phyloP scores from a whole-genome alignment of 2,113 vertebrate genomes.

The Pseudorhombus dupliciocellatus region DNA sequence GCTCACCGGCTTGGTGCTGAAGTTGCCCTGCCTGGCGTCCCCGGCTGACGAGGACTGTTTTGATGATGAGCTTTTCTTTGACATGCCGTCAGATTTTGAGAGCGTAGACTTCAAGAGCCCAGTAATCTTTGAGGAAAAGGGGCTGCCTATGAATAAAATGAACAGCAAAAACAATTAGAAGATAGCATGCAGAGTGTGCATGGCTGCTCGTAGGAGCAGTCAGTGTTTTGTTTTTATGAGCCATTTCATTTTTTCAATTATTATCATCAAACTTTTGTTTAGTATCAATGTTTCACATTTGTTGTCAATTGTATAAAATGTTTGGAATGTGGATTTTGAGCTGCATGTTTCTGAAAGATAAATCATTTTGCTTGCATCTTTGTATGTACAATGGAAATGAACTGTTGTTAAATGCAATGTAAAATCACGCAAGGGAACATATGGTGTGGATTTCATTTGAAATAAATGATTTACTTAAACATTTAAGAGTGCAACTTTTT shows the following conservation, averaged over 20 bases:
- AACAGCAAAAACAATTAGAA: background rate
- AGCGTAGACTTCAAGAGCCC: background rate
- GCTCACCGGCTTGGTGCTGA: conserved; percentile 71
- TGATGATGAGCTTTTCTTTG: conserved; percentile 79
- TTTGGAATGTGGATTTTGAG: background rate
- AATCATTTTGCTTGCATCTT: background rate
- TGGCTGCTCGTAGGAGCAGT: no score
- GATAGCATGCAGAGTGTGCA: no score
- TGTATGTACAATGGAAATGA: background rate
- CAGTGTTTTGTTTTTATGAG: conserved; percentile 9
- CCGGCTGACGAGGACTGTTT: conserved; percentile 76
- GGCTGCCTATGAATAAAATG: background rate
- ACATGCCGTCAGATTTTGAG: conserved; percentile 67
- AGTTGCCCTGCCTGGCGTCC: conserved; percentile 73
- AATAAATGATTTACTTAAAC: background rate
- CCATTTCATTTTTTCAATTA: background rate
- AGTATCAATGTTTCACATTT: no score
- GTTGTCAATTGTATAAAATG: background rate
- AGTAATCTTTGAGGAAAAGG: conserved; percentile 14
- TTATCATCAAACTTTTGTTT: background rate
- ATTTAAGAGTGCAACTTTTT: background rate
- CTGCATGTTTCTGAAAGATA: background rate
- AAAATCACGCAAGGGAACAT: background rate
- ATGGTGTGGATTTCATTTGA: background rate
- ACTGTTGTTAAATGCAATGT: background rate